These are phyloP conservation scores for Pterostichus madidus DNA, from an alignment of 2,888 invertebrate genomes.

Conservation along the genomic window DNA sequence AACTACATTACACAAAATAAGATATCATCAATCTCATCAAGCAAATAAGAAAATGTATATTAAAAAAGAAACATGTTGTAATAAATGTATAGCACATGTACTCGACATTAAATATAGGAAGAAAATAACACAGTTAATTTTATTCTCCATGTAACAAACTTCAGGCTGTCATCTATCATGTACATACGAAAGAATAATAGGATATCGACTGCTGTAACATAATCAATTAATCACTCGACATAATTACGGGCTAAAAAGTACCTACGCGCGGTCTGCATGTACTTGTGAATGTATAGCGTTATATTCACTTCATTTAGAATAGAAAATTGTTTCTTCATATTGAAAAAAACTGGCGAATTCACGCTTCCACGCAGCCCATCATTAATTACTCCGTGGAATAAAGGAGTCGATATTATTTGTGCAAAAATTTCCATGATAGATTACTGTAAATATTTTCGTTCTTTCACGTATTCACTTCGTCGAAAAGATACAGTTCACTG, in stretches of 20 bases:
- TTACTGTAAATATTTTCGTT: conserved; percentile 54
- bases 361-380: background rate
- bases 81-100: background rate
- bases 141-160: conserved; percentile 45
- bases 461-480: conserved; percentile 11
- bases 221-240: conserved; percentile 56
- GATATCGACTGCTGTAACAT: conserved; percentile 52
- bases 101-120: conserved; percentile 2
- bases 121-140: conserved; percentile 44
- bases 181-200: conserved; percentile 30
- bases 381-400: conserved; percentile 46
- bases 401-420: conserved; percentile 49
- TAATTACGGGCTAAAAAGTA: conserved; percentile 56
- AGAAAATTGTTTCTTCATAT: conserved; percentile 57
- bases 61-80: too few species aligned
- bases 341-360: conserved; percentile 45
- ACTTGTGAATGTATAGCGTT: background rate
- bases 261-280: conserved; percentile 24
- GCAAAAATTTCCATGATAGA: conserved; percentile 55
- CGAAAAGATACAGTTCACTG: conserved; percentile 13
- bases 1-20: too few species aligned
- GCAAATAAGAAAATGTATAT: too few species aligned
- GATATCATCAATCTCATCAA: too few species aligned
- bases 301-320: conserved; percentile 48
- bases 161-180: conserved; percentile 55